These are phyloP conservation scores for Ctenosaura bakeri DNA, from an alignment of 2,797 vertebrate species.

Conservation along the genomic window DNA sequence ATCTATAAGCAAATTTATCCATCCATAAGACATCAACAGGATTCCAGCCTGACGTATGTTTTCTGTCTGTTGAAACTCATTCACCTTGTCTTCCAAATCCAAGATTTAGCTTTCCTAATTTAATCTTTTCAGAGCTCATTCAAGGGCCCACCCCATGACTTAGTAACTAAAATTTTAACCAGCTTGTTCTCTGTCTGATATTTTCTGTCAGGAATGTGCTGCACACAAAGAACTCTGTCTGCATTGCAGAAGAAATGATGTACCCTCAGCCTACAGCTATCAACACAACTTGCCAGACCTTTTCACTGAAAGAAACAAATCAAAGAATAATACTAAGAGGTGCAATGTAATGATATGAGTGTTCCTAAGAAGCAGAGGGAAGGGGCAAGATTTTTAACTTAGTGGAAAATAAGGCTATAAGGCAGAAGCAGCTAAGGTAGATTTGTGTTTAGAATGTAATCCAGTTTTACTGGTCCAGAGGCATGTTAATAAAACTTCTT, in stretches of 20 bases:
- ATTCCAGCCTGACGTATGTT: too few relatives aligned
- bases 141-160: too few relatives aligned
- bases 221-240: background rate
- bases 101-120: background rate
- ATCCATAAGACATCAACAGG: too few relatives aligned
- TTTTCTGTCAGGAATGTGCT: background rate
- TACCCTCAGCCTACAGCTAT: too few relatives aligned
- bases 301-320: background rate
- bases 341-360: background rate
- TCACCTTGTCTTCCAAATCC: background rate
- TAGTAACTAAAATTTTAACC: background rate
- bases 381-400: background rate
- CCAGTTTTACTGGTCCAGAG: background rate
- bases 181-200: background rate
- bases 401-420: background rate
- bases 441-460: background rate
- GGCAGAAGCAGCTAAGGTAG: background rate
- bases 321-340: background rate
- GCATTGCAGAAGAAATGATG: background rate
- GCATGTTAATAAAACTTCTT: background rate
- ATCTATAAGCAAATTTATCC: too few relatives aligned
- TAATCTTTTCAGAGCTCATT: background rate
- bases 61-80: background rate
- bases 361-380: background rate
- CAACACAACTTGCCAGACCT: background rate